These are phyloP conservation scores for Indicator indicator DNA, from an alignment of 2,113 vertebrate species.

Conservation along the genomic window DNA sequence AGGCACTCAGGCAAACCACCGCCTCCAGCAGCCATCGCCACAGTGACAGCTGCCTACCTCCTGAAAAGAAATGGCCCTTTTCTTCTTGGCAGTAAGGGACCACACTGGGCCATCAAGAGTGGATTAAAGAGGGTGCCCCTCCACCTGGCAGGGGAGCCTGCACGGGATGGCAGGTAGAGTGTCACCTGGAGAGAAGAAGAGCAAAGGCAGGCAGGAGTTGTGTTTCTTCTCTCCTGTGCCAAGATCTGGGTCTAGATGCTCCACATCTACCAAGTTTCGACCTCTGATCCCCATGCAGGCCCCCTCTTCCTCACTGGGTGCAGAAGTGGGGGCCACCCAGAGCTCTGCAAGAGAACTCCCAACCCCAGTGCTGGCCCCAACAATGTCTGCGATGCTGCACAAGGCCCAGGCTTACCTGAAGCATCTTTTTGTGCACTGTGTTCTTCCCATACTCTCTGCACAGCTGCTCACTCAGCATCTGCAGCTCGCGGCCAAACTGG, in stretches of 20 bases:
- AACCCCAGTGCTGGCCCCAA: not conserved
- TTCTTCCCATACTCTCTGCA: constrained; percentile 95
- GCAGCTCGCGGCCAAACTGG: constrained; percentile 96
- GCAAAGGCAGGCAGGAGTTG: not conserved
- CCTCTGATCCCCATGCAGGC: not conserved
- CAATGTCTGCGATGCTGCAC: not conserved
- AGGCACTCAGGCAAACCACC: not conserved
- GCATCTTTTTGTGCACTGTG: constrained; percentile 88
- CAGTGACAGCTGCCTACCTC: not conserved
- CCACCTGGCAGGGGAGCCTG: not conserved
- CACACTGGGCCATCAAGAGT: not conserved
- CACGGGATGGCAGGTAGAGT: not conserved
- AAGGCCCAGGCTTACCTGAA: constrained; percentile 78
- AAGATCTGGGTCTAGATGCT: not conserved
- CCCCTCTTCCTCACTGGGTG: not conserved
- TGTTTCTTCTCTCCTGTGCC: not conserved
- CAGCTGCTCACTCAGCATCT: constrained; percentile 92
- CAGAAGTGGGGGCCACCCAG: not conserved
- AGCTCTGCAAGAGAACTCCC: not conserved
- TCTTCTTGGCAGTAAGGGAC: not conserved
- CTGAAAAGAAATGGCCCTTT: constrained; percentile 21
- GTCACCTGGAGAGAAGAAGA: constrained; percentile 2
- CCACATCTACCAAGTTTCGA: not conserved
- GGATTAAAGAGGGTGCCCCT: not conserved
- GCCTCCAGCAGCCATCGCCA: not conserved